Percentiles rank a stretch among this genome's conserved stretches.
Conservation (phyloP, 2,113 vertebrate species). For the Piprites chloris region DNA sequence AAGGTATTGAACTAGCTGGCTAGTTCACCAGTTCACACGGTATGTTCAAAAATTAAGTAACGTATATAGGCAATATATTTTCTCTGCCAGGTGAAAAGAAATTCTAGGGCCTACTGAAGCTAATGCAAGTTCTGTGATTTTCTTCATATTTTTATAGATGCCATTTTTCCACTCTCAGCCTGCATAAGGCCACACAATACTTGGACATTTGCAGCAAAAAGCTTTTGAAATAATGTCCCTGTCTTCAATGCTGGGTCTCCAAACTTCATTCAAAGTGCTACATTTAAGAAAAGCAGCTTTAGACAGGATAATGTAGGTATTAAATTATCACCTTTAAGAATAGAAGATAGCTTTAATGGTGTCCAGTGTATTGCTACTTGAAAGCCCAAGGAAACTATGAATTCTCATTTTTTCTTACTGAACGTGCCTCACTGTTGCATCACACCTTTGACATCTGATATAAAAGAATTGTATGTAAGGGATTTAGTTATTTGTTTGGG, state of each 20-base stretch:
- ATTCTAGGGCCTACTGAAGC: neutral
- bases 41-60: neutral
- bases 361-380: neutral
- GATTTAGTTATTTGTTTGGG: accelerated
- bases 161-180: neutral
- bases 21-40: neutral
- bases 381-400: neutral
- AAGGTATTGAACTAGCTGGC: neutral
- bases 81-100: neutral
- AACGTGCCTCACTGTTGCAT: neutral
- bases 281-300: neutral
- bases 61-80: neutral
- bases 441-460: neutral
- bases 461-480: neutral
- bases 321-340: neutral
- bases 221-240: neutral
- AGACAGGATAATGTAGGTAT: neutral
- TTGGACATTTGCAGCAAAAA: neutral
- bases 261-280: neutral
- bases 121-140: neutral
- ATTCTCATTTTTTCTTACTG: neutral
- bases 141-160: neutral
- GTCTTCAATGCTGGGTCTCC: neutral
- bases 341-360: neutral
- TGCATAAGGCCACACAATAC: neutral